Percentiles rank a stretch among this genome's conserved stretches.
phyloP scores from a whole-genome alignment of 2,888 invertebrate species.

The Drosophila picticornis region DNA sequence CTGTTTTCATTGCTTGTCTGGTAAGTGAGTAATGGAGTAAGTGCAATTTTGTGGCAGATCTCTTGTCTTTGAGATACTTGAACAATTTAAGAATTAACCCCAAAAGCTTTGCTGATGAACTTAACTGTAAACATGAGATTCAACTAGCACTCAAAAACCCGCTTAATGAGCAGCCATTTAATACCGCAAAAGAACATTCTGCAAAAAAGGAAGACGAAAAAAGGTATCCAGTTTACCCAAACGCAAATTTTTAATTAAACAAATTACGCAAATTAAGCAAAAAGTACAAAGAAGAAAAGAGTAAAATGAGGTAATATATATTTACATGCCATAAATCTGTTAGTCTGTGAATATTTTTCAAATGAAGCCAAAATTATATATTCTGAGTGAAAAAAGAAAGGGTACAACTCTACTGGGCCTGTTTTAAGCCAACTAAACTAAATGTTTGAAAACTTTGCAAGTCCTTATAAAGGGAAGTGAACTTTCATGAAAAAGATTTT shows the following conservation, averaged over 20 bases:
- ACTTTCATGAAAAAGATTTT: neutral
- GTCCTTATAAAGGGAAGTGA: neutral
- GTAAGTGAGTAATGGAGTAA: neutral
- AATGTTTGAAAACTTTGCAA: neutral
- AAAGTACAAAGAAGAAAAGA: slow-evolving; percentile 16
- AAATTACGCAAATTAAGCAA: slow-evolving; percentile 66
- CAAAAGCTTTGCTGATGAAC: neutral
- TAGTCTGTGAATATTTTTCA: slow-evolving; percentile 17
- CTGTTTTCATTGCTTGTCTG: neutral
- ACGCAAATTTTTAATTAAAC: slow-evolving; percentile 67
- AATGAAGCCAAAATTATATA: slow-evolving; percentile 14
- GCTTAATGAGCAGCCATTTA: slow-evolving; percentile 46
- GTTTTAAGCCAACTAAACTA: neutral
- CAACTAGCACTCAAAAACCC: neutral
- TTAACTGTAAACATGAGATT: neutral
- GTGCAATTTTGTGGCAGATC: neutral
- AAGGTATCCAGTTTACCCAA: slow-evolving; percentile 54
- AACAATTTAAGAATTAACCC: slow-evolving; percentile 9
- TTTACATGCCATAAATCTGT: slow-evolving; percentile 14
- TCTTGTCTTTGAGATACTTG: slow-evolving; percentile 4
- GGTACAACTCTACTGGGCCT: neutral
- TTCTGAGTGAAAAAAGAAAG: neutral
- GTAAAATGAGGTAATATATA: slow-evolving; percentile 21
- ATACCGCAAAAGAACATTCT: slow-evolving; percentile 21
- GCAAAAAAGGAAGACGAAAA: slow-evolving; percentile 11